phyloP scores from a whole-genome alignment of 2,797 vertebrate species.

The Pygocentrus nattereri region DNA sequence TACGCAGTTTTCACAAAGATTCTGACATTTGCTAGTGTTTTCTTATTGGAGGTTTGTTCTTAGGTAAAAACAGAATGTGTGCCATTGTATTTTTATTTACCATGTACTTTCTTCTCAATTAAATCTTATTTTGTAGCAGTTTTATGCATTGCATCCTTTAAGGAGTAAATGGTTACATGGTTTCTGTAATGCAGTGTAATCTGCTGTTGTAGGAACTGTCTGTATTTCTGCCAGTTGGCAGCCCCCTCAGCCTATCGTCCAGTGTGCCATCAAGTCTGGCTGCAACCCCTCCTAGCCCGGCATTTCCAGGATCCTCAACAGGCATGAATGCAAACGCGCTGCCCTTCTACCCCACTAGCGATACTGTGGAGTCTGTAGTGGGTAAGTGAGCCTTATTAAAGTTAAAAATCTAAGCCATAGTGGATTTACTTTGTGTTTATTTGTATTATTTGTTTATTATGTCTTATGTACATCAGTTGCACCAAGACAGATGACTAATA shows the following conservation, averaged over 20 bases:
- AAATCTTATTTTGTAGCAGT: too few relatives aligned
- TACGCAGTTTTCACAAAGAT: too few relatives aligned
- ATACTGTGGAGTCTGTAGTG: slow-evolving; percentile 98
- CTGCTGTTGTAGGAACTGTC: slow-evolving; percentile 85
- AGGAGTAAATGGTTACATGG: neutral
- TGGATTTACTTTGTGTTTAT: neutral
- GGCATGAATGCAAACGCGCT: slow-evolving; percentile 99
- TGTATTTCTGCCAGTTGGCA: slow-evolving; percentile 93
- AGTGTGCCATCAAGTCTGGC: slow-evolving; percentile 97
- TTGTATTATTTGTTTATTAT: neutral
- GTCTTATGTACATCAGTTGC: neutral
- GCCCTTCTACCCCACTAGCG: slow-evolving; percentile 98
- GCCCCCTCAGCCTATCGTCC: slow-evolving; percentile 95
- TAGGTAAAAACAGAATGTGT: too few relatives aligned
- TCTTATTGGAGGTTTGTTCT: too few relatives aligned
- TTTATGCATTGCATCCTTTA: neutral
- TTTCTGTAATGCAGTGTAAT: neutral
- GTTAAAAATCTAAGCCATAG: too few relatives aligned
- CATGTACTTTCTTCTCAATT: neutral
- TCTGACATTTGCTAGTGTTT: too few relatives aligned
- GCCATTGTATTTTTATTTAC: neutral
- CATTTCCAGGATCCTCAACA: slow-evolving; percentile 87
- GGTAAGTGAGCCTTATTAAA: slow-evolving; percentile 76
- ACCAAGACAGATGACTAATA: neutral
- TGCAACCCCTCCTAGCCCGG: slow-evolving; percentile 93